A percentile compares a stretch with the other conserved stretches of the same genome.
Conservation (phyloP, 2,888 invertebrate genomes). For the Pyrgus malvae region DNA sequence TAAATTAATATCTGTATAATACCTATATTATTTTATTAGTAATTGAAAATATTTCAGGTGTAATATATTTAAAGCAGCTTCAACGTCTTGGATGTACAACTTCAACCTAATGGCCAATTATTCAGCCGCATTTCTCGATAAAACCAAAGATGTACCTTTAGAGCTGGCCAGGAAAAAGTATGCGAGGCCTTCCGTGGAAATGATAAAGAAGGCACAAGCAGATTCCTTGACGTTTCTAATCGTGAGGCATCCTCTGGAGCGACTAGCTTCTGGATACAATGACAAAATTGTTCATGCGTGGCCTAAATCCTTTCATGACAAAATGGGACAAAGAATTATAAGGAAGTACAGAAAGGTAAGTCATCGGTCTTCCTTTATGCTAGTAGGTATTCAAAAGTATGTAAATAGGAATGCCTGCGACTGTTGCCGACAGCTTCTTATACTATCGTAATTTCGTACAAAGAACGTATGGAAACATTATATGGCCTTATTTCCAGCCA, state of each 20-base stretch:
- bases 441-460: neutral
- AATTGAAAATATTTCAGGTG: slow-evolving; percentile 60
- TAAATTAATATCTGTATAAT: too few relatives aligned
- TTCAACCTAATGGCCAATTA: slow-evolving; percentile 93
- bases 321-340: slow-evolving; percentile 89
- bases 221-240: slow-evolving; percentile 91
- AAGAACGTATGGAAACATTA: slow-evolving; percentile 5
- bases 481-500: slow-evolving; percentile 17
- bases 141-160: slow-evolving; percentile 89
- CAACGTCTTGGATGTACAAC: slow-evolving; percentile 96
- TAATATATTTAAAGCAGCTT: slow-evolving; percentile 91
- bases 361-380: neutral
- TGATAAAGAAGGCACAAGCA: slow-evolving; percentile 87
- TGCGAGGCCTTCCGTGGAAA: slow-evolving; percentile 87
- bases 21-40: too few relatives aligned
- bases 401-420: too few relatives aligned
- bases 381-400: too few relatives aligned
- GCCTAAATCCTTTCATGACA: slow-evolving; percentile 91
- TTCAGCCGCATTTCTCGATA: slow-evolving; percentile 87
- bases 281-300: slow-evolving; percentile 92
- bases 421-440: too few relatives aligned
- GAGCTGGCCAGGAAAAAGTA: slow-evolving; percentile 90
- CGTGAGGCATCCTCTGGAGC: slow-evolving; percentile 90
- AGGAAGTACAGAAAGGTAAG: slow-evolving; percentile 86
- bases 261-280: slow-evolving; percentile 89